These are phyloP conservation scores for Furnarius figulus DNA, from an alignment of 2,113 vertebrate genomes.

Conservation along the genomic window DNA sequence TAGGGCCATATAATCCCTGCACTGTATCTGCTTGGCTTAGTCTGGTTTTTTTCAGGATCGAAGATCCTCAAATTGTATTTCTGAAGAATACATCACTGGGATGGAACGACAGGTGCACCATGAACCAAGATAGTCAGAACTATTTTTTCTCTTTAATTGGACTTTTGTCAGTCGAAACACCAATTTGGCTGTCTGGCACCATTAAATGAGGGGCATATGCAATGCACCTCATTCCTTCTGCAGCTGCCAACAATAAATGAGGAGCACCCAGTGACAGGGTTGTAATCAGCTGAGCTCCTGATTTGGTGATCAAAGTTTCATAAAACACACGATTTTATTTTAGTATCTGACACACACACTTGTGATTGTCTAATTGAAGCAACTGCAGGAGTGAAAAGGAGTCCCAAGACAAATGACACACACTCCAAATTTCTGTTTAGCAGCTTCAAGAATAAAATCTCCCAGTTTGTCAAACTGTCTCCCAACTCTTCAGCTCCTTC, in stretches of 20 bases:
- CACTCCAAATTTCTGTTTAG: background rate
- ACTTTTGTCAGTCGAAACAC: background rate
- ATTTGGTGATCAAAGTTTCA: background rate
- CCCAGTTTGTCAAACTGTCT: background rate
- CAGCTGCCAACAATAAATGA: background rate
- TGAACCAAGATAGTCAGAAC: background rate
- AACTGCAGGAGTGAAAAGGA: background rate
- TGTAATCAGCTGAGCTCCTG: background rate
- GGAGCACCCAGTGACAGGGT: background rate
- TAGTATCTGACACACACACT: background rate
- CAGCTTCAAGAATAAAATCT: background rate
- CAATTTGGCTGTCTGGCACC: background rate
- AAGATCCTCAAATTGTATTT: background rate
- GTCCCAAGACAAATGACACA: background rate
- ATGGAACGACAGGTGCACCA: background rate
- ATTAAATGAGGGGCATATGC: background rate
- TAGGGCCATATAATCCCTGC: background rate
- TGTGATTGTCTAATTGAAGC: background rate
- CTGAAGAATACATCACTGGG: background rate
- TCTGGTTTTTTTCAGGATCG: background rate
- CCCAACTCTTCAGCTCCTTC: background rate
- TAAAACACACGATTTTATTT: background rate
- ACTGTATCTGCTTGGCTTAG: background rate
- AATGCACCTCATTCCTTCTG: background rate
- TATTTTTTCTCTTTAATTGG: background rate